A percentile compares a stretch with the other conserved stretches of the same genome.
Conservation (phyloP, 2,888 invertebrate species). For the Microplitis deprimator region DNA sequence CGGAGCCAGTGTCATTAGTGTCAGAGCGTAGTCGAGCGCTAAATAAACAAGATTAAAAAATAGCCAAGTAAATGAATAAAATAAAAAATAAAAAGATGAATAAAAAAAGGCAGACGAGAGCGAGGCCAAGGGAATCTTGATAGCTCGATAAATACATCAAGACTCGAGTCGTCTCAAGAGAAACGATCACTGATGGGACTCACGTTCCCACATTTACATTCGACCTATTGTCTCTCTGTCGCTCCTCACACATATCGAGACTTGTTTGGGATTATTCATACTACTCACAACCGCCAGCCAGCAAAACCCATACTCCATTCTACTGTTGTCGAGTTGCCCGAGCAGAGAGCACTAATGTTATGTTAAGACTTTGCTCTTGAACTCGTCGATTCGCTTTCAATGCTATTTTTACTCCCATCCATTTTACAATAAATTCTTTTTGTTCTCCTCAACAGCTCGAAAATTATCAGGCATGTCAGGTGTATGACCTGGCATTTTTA, state of each 20-base stretch:
- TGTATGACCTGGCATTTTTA: background rate
- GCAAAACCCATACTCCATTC: conserved; percentile 4
- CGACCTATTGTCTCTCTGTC: conserved; percentile 66
- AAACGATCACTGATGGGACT: conserved; percentile 62
- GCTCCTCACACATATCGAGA: conserved; percentile 37
- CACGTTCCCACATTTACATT: conserved; percentile 69
- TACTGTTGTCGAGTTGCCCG: conserved; percentile 44
- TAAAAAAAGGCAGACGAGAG: conserved; percentile 42
- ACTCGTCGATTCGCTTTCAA: conserved; percentile 67
- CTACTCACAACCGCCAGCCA: conserved; percentile 8
- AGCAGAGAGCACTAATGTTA: background rate
- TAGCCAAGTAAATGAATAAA: background rate
- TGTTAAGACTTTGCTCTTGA: conserved; percentile 66
- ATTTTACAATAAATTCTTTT: conserved; percentile 26
- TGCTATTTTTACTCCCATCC: conserved; percentile 59
- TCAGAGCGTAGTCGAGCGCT: background rate
- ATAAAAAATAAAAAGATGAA: background rate
- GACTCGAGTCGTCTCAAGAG: conserved; percentile 40
- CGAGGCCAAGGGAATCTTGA: conserved; percentile 45
- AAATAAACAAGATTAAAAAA: background rate
- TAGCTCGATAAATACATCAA: conserved; percentile 37
- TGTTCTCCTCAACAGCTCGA: background rate
- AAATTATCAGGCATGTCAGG: background rate
- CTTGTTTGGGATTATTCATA: background rate
- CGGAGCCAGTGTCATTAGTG: background rate